Base-by-base conservation (phyloP, 2,888 invertebrate species). In the Serrognathus titanus region DNA sequence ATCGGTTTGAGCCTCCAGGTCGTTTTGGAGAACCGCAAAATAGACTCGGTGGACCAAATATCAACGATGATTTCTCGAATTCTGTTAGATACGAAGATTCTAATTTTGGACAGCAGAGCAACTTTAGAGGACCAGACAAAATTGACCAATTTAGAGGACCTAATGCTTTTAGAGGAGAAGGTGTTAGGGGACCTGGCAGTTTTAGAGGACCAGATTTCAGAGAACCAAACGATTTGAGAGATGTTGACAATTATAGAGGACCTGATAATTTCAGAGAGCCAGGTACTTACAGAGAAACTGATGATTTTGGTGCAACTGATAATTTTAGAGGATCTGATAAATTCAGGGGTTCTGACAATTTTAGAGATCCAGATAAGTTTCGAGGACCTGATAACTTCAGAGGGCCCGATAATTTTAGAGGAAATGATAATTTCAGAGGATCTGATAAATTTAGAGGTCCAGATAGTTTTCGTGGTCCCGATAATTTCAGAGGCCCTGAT, bases 301-400 rank as follows among this genome's bases (percentile, higher is more conserved):
- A 49, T 24, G 58, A 58, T 41, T 60, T 50, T 20, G 20, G 24
- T 24, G 2, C 35, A 10, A 11, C 37, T 12, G 48, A 57, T 37
- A 61, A 58, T 52, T 58, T 56, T 48, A 56, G 52, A 56, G 59
- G 52, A 39, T 53, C 59, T 46, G 57, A 31, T 41, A 51, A 41
- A 50, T 55, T 52, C 38, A 47, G 36, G 37, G 55, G 55, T 9
- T 38, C 12, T 12, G 31, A 20, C 16, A 12, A 35, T 48, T 10
- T 20, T 50, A 52, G 55, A 38, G 55, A 48, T 7, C 40, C 49
- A 41, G 59, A 55, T 35, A 47, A 58, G 24, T 50, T 55, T 41
- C 16, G 20, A 47, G 53, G 55, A 11, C 13, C 43, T 3, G 50
- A 52, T 51, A 41, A 48, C n/a, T 52, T 13, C n/a, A n/a, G 20